Base-by-base conservation (phyloP, 2,888 invertebrate species). In the Melolontha melolontha region DNA sequence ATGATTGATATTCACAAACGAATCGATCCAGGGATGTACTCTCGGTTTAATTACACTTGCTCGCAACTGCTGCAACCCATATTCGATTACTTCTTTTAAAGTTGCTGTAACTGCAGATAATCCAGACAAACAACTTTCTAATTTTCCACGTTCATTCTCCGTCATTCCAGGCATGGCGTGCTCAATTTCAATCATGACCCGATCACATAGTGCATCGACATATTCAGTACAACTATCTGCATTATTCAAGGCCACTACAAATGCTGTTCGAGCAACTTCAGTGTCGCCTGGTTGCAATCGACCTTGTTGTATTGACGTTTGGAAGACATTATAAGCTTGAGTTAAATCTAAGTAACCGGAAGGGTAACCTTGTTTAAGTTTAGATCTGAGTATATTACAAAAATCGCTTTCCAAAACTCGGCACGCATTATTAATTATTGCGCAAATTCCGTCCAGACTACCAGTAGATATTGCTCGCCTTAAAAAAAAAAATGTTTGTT, bases 371-470 rank as follows among this genome's bases (percentile, higher is more conserved):
- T 89, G 89, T 73, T 92, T 89, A 50, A 98, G 85, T 64, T 91
- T 89, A 40, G 88, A 86, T 70, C 90, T 88, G 51, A 97, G 85
- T 50, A 93, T 89, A 70, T 88, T 89, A 40, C 92, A 89, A 80
- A 92, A 94, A 76, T 92, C 92, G 42, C 92, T 91, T 85, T 98
- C 98, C 69, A 99, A 85, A 71, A 93, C 89, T 0, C 93, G 88
- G 75, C 93, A 92, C 4, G 94, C 95, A 82, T 96, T 96, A 85
- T 99, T 99, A 29, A 99, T 91, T 75, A 97, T 94, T 1, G 96
- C 97, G 86, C 99, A 99, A 51, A 95, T 92, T 62, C 97, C 98
- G 84, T 98, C 98, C 68, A 98, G 89, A 79, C 95, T 97, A 79
- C 94, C 93, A 73, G 94, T 94, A 5, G 93, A 92, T 73, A 97